Evolutionary conservation across 2,888 invertebrate species (phyloP).

Genomic region (Drosophila anomelani): DNA sequence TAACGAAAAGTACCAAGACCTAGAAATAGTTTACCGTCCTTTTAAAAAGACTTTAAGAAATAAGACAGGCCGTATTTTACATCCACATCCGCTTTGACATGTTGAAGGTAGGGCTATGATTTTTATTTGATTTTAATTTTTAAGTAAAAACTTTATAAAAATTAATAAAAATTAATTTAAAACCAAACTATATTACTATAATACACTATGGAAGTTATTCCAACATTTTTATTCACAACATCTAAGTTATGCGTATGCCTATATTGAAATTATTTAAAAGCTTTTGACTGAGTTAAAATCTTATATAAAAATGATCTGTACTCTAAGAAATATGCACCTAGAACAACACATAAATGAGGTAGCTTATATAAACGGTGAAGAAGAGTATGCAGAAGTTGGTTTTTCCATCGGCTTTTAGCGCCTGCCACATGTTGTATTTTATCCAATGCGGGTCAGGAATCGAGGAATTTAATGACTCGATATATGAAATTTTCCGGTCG

Average conservation of each 20-base stretch:
- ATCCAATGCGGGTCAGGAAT: not conserved
- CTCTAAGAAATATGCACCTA: conserved; percentile 8
- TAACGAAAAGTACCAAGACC: no score
- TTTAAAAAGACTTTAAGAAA: no score
- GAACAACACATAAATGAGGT: conserved; percentile 35
- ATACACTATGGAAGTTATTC: not conserved
- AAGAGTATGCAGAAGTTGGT: conserved; percentile 35
- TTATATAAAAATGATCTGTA: not conserved
- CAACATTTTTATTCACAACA: not conserved
- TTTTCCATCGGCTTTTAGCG: conserved; percentile 3
- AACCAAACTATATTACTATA: no score
- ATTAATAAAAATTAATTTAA: no score
- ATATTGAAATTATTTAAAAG: not conserved
- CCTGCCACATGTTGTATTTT: conserved; percentile 14
- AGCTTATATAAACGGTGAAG: conserved; percentile 48
- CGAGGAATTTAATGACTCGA: not conserved
- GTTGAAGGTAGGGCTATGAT: no score
- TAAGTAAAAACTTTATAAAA: no score
- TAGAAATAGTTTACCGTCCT: no score
- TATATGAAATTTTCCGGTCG: not conserved
- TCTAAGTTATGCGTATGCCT: no score
- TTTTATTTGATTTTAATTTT: no score
- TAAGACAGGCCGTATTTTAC: no score
- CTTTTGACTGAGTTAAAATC: not conserved
- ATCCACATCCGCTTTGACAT: no score